These are phyloP conservation scores for Chironomus striatipennis DNA, from an alignment of 1,140 invertebrate species.

Conservation along the genomic window DNA sequence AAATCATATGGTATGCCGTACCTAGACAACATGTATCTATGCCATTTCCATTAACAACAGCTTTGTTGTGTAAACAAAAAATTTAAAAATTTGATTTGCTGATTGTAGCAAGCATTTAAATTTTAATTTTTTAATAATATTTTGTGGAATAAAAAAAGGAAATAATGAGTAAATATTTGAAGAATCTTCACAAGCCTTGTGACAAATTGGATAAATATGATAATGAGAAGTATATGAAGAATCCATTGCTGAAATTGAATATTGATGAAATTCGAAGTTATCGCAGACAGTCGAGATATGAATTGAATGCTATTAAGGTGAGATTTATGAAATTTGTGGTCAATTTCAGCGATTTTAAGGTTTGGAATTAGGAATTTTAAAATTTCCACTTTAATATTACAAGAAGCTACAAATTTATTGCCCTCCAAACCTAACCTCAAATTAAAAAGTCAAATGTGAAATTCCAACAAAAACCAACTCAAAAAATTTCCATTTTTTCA, in stretches of 20 bases:
- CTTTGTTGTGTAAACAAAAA: neutral
- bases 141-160: neutral
- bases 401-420: no score
- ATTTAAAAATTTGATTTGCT: no score
- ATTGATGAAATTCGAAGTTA: neutral
- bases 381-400: no score
- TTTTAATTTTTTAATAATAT: neutral
- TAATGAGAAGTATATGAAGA: conserved; percentile 38
- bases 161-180: conserved; percentile 23
- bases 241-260: conserved; percentile 32
- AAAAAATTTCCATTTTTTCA: neutral
- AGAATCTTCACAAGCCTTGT: conserved; percentile 15
- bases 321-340: no score
- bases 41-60: neutral
- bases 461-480: no score
- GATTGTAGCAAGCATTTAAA: neutral
- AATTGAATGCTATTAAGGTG: neutral
- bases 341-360: no score
- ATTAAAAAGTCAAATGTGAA: no score
- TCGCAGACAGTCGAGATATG: neutral
- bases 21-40: neutral
- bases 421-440: neutral
- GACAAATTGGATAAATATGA: conserved; percentile 30
- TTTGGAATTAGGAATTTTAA: no score
- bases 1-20: neutral